Evolutionary conservation across 2,888 invertebrate species (phyloP).

Genomic region (Petrophora chlorosata): DNA sequence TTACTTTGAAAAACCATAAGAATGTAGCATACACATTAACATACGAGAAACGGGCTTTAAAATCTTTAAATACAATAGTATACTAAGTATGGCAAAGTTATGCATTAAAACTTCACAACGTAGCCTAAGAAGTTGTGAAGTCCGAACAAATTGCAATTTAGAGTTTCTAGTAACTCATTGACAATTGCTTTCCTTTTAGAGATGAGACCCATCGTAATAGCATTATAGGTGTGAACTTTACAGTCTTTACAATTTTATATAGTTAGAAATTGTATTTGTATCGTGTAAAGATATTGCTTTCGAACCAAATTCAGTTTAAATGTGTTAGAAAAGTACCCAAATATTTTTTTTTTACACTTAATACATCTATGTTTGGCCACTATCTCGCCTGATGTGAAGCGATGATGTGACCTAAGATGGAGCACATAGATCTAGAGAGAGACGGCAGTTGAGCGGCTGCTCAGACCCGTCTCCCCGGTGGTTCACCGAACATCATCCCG

Average conservation of each 20-base stretch:
- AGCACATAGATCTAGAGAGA: too few relatives aligned
- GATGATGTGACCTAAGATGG: too few relatives aligned
- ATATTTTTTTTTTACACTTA: too few relatives aligned
- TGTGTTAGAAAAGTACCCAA: too few relatives aligned
- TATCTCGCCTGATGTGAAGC: too few relatives aligned
- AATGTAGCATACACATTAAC: not conserved
- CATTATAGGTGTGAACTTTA: conserved; percentile 11
- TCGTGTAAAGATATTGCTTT: conserved; percentile 1
- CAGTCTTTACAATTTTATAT: conserved; percentile 9
- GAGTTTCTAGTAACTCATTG: conserved; percentile 19
- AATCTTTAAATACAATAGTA: not conserved
- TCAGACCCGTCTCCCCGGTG: too few relatives aligned
- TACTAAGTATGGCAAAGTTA: not conserved
- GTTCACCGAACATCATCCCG: too few relatives aligned
- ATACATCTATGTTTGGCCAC: too few relatives aligned
- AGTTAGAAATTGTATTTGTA: conserved; percentile 18
- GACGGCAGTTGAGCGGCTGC: too few relatives aligned
- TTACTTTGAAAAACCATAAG: not conserved
- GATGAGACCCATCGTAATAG: conserved; percentile 11
- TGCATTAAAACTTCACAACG: not conserved
- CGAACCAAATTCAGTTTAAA: not conserved
- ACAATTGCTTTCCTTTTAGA: conserved; percentile 20
- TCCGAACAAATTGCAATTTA: conserved; percentile 16
- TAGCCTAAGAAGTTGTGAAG: conserved; percentile 3
- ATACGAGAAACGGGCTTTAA: not conserved